Percentiles rank a stretch among this genome's conserved stretches.
Evolutionary conservation across 1,140 invertebrate species (phyloP).

Genomic region (Polypedilum pembai): DNA sequence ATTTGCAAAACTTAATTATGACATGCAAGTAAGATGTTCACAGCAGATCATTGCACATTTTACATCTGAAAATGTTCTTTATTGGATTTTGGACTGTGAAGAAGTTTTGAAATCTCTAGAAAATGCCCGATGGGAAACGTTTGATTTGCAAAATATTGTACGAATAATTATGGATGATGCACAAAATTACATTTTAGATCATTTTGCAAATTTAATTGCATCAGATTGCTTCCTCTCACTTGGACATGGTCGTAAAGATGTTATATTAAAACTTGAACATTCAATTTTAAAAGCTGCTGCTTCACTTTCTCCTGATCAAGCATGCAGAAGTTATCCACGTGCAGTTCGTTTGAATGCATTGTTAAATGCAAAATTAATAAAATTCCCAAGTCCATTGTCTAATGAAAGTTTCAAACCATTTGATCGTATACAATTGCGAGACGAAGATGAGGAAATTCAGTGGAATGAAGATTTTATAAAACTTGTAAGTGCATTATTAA

Average conservation of each 20-base stretch:
- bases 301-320: constrained; percentile 58
- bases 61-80: constrained; percentile 56
- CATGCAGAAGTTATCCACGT: constrained; percentile 57
- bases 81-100: constrained; percentile 61
- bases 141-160: constrained; percentile 55
- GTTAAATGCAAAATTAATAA: constrained; percentile 40
- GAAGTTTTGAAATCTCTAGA: constrained; percentile 59
- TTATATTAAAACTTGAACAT: constrained; percentile 58
- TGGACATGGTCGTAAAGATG: constrained; percentile 57
- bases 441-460: constrained; percentile 43
- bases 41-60: constrained; percentile 62
- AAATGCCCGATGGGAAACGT: constrained; percentile 61
- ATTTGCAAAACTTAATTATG: constrained; percentile 70
- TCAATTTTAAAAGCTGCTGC: constrained; percentile 56
- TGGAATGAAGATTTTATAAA: constrained; percentile 43
- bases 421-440: constrained; percentile 32
- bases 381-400: constrained; percentile 36
- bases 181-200: constrained; percentile 56
- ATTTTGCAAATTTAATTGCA: constrained; percentile 55
- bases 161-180: constrained; percentile 59
- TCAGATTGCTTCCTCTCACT: constrained; percentile 57
- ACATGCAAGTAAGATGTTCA: constrained; percentile 72
- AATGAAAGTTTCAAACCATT: constrained; percentile 38
- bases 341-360: constrained; percentile 40
- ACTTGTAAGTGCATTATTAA: constrained; percentile 43